Evolutionary conservation across 2,797 vertebrate genomes (phyloP), one percentile per base, ranked within the genome.

Genomic region (Clarias laeviceps): DNA sequence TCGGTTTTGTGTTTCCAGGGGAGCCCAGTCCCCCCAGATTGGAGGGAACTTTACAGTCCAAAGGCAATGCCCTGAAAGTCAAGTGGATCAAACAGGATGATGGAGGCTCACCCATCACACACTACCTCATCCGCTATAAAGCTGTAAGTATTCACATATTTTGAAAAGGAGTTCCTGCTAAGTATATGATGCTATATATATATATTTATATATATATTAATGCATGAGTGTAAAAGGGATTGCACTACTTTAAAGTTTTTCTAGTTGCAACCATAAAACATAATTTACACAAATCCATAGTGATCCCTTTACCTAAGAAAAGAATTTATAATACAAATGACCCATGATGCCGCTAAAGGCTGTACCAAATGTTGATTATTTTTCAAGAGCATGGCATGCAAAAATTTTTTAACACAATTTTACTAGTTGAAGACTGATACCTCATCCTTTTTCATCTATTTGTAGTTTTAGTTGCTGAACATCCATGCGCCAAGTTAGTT

Each of bases 51-150:
- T 93, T 97, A 91, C 96, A 97, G 88, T 95, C 96, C 54, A 97
- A 96, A 37, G 98, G 98, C 32, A 99, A 99, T 93, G 96, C 96
- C 65, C 93, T 97, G 70, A 98, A 96, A 91, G 94, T 99, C 88
- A 96, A 95, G 73, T 96, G 95, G 95, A 96, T 96, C 93, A 98
- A 98, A 93, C 98, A 99, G 92, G 98, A 99, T 3, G 98, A 99
- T 1, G 98, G 98, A 0, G 98, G 98, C 84, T 98, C 97, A 4
- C 97, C 97, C 4, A 98, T 99, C 89, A 93, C 96, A 79, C 97
- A 99, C 89, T 99, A 99, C 91, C 95, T 99, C 82, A 92, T 99
- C 93, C 96, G 94, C 86, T 99, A 97, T 91, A 97, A 96, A 93
- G 95, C 97, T 87, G 98, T 99, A 89, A 99, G 98, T 97, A 88